Base-by-base conservation (phyloP, 2,113 vertebrate genomes). In the Datnioides undecimradiatus region DNA sequence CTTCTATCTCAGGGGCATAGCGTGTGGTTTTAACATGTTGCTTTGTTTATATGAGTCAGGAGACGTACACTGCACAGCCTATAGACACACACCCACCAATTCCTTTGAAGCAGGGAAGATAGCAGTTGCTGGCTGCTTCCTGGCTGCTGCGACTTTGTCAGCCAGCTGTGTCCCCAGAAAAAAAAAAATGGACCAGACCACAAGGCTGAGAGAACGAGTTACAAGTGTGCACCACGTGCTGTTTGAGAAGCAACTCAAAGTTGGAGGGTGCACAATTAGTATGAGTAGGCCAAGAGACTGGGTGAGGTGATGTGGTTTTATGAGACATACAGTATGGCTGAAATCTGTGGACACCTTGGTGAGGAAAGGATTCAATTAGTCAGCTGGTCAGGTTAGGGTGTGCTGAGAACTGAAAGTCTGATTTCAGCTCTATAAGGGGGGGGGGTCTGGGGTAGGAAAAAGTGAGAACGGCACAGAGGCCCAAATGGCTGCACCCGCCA, bases 1-100 rank as follows among this genome's bases (percentile, higher is more conserved):
- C 63, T 70, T 71, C 52, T n/a, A 40, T 73, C 75, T 82, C 69
- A 65, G 59, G 67, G 79, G 79, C 67, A 64, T 27, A 73, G 73
- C 45, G 43, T 82, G 85, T 46, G 54, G 55, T 83, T 81, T 84
- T 51, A 69, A 76, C 31, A 40, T 60, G 57, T 21, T 16, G 25
- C 64, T 85, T 84, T 83, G 76, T 85, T 80, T 83, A 81, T 60
- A 81, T 40, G 51, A 81, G 43, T 46, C 46, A 66, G 68, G 19
- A 25, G 66, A 83, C 12, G 4, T 46, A 68, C 29, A 70, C 57
- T 51, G 23, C 68, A 63, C 17, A 9, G 41, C 63, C 48, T 48
- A 40, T 69, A 51, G 38, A 80, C 68, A 76, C 40, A 58, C 77
- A 63, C 43, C 40, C 49, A 66, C 59, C 51, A 43, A 80, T 41